Evolutionary conservation across 1,140 invertebrate species (phyloP), one percentile per base, ranked within the genome.

Genomic region (Drosophila burlai): DNA sequence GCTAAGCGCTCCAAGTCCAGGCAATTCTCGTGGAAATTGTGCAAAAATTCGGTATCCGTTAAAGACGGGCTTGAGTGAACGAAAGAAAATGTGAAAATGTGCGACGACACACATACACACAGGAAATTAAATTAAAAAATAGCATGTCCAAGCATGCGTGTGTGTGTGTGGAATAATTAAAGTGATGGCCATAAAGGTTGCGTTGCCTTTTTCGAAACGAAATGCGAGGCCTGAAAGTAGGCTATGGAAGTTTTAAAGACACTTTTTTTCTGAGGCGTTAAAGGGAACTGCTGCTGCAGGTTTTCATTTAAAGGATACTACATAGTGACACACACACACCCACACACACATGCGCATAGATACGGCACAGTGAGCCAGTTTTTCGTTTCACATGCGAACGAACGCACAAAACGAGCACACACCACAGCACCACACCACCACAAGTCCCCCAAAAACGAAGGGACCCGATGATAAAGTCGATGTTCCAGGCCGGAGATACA

Each of bases 401-500:
- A 64, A 68, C 79, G 75, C 54, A 82, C 76, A 72, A 86, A 86
- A 85, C 83, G 83, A 85, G 79, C 66, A 54, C 76, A 75, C 64
- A 72, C 11, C 50, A 21, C 18, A 15, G n/a, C 31, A 36, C 29
- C 49, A 31, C 29, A 54, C 50, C 31, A 55, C 15, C 72, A 71
- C 72, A 76, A 71, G 71, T 49, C 47, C 60, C 46, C 49, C 50
- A 55, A 76, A 60, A 68, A 59, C 81, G 82, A 82, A 82, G 67
- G 73, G 76, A 87, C 84, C 83, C 85, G 84, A 89, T 81, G 85
- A 89, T 87, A 89, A 81, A 89, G 84, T 89, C 84, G 83, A 80
- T 87, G 80, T 81, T 65, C 74, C 72, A 57, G 76, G 68, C 76
- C 72, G 81, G 81, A 89, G 84, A 89, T 90, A 90, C 85, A 84